Evolutionary conservation across 2,113 vertebrate species (phyloP).

Genomic region (Nycticorax nycticorax): DNA sequence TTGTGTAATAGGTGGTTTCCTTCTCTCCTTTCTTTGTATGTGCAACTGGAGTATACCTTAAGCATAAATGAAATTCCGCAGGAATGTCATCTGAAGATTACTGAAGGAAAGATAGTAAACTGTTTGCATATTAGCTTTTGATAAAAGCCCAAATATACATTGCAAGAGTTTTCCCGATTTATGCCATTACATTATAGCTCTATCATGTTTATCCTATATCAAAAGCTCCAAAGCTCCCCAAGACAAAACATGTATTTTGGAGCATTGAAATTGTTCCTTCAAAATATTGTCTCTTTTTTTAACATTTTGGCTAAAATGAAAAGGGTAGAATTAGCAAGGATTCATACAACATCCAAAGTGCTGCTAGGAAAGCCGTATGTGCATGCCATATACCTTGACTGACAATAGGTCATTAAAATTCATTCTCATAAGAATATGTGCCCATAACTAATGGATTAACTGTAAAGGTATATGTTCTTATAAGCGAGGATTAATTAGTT

Average conservation of each 20-base stretch:
- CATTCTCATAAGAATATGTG: conserved; percentile 66
- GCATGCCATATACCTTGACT: conserved; percentile 30
- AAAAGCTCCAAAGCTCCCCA: background rate
- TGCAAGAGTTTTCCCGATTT: background rate
- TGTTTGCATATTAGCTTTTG: background rate
- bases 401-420: conserved; percentile 70
- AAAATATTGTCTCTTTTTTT: background rate
- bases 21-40: background rate
- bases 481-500: conserved; percentile 66
- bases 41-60: background rate
- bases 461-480: conserved; percentile 68
- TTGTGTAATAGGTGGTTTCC: background rate
- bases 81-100: background rate
- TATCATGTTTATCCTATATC: background rate
- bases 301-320: background rate
- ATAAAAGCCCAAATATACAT: background rate
- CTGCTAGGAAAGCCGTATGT: background rate
- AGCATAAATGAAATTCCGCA: background rate
- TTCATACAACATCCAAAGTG: background rate
- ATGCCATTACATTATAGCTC: background rate
- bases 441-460: conserved; percentile 67
- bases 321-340: background rate
- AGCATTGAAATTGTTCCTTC: background rate
- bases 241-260: background rate
- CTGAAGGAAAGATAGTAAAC: background rate